Evolutionary conservation across 1,140 invertebrate species (phyloP).

Genomic region (Manduca sexta): DNA sequence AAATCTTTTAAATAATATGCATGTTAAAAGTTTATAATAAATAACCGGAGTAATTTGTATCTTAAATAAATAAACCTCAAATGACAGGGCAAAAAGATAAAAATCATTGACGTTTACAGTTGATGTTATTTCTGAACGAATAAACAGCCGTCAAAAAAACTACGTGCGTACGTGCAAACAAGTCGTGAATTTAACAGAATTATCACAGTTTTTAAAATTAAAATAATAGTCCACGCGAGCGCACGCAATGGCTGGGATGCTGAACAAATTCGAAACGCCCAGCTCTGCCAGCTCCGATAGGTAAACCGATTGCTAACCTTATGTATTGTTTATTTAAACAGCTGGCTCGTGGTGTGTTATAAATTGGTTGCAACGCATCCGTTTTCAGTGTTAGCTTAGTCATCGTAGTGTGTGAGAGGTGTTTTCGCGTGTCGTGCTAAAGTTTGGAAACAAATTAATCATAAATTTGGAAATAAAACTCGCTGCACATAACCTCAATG

Average conservation of each 20-base stretch:
- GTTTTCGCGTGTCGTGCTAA: conserved; percentile 32
- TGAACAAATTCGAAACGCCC: conserved; percentile 82
- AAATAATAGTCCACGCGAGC: conserved; percentile 22
- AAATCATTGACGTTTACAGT: conserved; percentile 3
- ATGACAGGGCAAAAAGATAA: neutral
- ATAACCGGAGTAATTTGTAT: no score
- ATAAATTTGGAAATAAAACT: conserved; percentile 14
- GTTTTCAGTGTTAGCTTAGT: conserved; percentile 40
- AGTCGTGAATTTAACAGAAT: conserved; percentile 34
- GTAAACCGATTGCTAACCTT: conserved; percentile 72
- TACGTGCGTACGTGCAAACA: conserved; percentile 42
- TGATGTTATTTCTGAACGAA: conserved; percentile 36
- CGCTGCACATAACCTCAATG: conserved; percentile 53
- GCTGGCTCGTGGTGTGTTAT: conserved; percentile 59
- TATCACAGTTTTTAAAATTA: conserved; percentile 27
- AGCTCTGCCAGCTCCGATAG: conserved; percentile 89
- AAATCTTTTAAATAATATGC: no score
- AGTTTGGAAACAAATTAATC: conserved; percentile 22
- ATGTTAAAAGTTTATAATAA: no score
- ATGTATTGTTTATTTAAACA: conserved; percentile 58
- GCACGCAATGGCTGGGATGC: conserved; percentile 78
- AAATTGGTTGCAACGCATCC: conserved; percentile 30
- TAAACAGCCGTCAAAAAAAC: conserved; percentile 32
- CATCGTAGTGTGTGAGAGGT: conserved; percentile 27
- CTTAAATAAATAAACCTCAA: no score